Base-by-base conservation (phyloP, 2,888 invertebrate species). In the Argynnis bischoffii region DNA sequence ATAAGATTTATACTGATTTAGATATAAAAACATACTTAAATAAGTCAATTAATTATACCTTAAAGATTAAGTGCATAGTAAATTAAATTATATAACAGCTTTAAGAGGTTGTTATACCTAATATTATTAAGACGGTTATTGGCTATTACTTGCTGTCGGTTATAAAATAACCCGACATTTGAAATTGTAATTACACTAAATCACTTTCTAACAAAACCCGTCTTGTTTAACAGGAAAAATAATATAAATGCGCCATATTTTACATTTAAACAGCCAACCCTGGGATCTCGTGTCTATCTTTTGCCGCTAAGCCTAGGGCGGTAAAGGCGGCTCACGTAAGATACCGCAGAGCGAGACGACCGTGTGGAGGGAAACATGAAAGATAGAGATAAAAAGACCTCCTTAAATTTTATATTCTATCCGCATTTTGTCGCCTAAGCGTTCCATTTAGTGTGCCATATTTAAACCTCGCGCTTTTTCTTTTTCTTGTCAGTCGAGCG, bases 361-460 rank as follows among this genome's bases (percentile, higher is more conserved):
- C 73, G 35, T 76, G 77, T 82, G 75, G 73, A 73, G 72, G 71
- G 69, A 74, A 73, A 66, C 73, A 63, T 51, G 73, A 70, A 84
- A 80, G 84, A 90, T 79, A 89, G 79, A 81, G 89, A 91, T 74
- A 80, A 80, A 75, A 74, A 76, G 70, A 77, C 78, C 77, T 87
- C 86, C 89, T 90, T 90, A 89, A 90, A 91, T 90, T 92, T 92
- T 91, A 91, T 92, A 92, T 92, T 92, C 92, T 90, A 91, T 89
- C 91, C 92, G 87, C 92, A 91, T 92, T 92, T 92, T 92, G 91
- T 92, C 92, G 92, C 91, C 92, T 92, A 92, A 92, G 92, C 90
- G 92, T 92, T 90, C 91, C 91, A 91, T 92, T 92, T 92, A 92
- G 92, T 92, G 92, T 92, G 89, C 90, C 91, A 91, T 92, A 92